phyloP scores from a whole-genome alignment of 2,888 invertebrate species.

The Ochlodes sylvanus region DNA sequence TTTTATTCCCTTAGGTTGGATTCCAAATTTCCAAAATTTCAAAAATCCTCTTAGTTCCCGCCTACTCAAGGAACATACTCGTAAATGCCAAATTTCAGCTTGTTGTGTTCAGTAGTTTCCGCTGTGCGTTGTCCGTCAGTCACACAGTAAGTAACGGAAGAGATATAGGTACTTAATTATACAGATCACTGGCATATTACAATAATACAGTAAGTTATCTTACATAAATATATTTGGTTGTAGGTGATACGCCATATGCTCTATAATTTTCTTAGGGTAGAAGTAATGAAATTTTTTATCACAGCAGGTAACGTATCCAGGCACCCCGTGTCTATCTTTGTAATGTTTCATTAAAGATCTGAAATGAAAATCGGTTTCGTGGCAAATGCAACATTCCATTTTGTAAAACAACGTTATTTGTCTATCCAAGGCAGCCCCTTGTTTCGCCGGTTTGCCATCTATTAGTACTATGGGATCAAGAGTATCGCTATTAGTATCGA shows the following conservation, averaged over 20 bases:
- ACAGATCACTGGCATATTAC: too few species aligned
- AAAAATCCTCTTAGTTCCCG: too few species aligned
- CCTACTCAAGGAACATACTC: too few species aligned
- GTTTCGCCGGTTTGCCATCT: slow-evolving; percentile 74
- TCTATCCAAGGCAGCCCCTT: slow-evolving; percentile 71
- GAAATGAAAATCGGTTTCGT: slow-evolving; percentile 73
- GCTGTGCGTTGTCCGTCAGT: too few species aligned
- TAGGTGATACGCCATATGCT: slow-evolving; percentile 79
- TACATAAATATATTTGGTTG: slow-evolving; percentile 80
- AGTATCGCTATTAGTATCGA: slow-evolving; percentile 52
- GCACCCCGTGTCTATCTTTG: slow-evolving; percentile 78
- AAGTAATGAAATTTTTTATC: slow-evolving; percentile 81
- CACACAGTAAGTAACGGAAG: too few species aligned
- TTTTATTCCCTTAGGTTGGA: too few species aligned
- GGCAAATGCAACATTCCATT: slow-evolving; percentile 81
- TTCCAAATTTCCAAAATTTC: too few species aligned
- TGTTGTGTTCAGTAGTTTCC: too few species aligned
- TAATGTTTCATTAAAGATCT: slow-evolving; percentile 79
- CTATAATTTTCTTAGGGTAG: slow-evolving; percentile 79
- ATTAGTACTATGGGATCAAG: slow-evolving; percentile 69
- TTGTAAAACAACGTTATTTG: slow-evolving; percentile 79
- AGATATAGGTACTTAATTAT: too few species aligned
- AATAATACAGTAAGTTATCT: slow-evolving; percentile 44
- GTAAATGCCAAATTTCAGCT: too few species aligned
- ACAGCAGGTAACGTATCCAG: slow-evolving; percentile 78